These are phyloP conservation scores for Acronicta alni DNA, from an alignment of 2,888 invertebrate genomes.

Conservation along the genomic window DNA sequence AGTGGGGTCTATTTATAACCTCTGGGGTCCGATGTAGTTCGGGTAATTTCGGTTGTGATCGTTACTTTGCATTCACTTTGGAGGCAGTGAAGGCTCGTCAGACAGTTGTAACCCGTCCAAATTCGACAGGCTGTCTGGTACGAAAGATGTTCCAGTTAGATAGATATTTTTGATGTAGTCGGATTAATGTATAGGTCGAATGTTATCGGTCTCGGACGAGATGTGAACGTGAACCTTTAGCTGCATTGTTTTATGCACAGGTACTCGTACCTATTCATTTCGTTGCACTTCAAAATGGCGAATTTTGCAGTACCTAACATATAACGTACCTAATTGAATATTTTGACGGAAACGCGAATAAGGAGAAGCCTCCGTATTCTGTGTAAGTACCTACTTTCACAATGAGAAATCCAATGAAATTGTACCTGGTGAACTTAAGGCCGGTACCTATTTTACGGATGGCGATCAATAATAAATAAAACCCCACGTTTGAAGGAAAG, in stretches of 20 bases:
- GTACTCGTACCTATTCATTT: neutral
- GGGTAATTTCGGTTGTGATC: conserved; percentile 70
- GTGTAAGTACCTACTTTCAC: too few species aligned
- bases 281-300: neutral
- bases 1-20: conserved; percentile 70
- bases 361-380: too few species aligned
- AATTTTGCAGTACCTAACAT: too few species aligned
- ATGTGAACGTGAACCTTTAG: conserved; percentile 54
- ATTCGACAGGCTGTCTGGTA: conserved; percentile 41
- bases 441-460: too few species aligned
- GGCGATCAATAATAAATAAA: too few species aligned
- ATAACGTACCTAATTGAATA: too few species aligned
- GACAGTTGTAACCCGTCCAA: conserved; percentile 54
- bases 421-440: too few species aligned
- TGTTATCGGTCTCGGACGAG: conserved; percentile 56
- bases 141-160: conserved; percentile 5
- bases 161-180: conserved; percentile 19
- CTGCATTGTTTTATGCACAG: conserved; percentile 39
- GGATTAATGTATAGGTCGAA: conserved; percentile 47
- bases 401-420: too few species aligned
- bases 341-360: too few species aligned
- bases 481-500: too few species aligned
- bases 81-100: conserved; percentile 60
- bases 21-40: conserved; percentile 64
- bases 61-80: conserved; percentile 76